These are phyloP conservation scores for Pseudopodoces humilis DNA, from an alignment of 2,113 vertebrate species.

Conservation along the genomic window DNA sequence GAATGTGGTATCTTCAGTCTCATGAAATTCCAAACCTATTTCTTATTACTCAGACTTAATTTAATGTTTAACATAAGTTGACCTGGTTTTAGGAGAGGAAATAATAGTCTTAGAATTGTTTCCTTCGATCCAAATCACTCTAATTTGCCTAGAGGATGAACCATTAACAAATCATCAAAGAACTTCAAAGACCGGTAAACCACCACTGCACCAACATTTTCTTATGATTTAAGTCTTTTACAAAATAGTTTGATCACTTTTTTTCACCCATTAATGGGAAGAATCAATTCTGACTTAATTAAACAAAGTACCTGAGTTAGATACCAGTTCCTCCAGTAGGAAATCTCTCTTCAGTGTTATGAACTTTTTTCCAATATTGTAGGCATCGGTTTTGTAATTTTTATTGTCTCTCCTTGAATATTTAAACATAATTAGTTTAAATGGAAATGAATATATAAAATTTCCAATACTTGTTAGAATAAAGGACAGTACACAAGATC, in stretches of 20 bases:
- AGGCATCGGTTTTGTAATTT: slow-evolving; percentile 16
- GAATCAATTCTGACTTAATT: slow-evolving; percentile 36
- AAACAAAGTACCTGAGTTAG: slow-evolving; percentile 44
- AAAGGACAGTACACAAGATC: slow-evolving; percentile 70
- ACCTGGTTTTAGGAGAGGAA: neutral
- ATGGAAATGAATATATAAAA: slow-evolving; percentile 62
- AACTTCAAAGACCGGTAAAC: neutral
- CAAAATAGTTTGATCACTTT: neutral
- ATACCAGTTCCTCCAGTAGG: slow-evolving; percentile 69
- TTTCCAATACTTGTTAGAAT: slow-evolving; percentile 61
- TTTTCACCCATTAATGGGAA: neutral
- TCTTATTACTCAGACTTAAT: neutral
- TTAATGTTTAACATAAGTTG: neutral
- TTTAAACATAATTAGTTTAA: slow-evolving; percentile 36
- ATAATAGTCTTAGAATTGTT: slow-evolving; percentile 12
- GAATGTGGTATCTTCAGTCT: neutral
- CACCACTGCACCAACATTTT: slow-evolving; percentile 4
- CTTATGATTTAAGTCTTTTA: neutral
- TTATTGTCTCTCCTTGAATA: slow-evolving; percentile 38
- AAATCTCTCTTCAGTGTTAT: slow-evolving; percentile 14
- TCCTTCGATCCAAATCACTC: neutral
- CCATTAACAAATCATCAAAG: neutral
- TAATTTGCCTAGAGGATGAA: neutral
- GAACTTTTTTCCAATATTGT: neutral
- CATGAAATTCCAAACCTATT: neutral